A percentile compares a stretch with the other conserved stretches of the same genome.
These are phyloP conservation scores for Potorous gilbertii DNA, from an alignment of 2,797 vertebrate genomes.

Conservation along the genomic window DNA sequence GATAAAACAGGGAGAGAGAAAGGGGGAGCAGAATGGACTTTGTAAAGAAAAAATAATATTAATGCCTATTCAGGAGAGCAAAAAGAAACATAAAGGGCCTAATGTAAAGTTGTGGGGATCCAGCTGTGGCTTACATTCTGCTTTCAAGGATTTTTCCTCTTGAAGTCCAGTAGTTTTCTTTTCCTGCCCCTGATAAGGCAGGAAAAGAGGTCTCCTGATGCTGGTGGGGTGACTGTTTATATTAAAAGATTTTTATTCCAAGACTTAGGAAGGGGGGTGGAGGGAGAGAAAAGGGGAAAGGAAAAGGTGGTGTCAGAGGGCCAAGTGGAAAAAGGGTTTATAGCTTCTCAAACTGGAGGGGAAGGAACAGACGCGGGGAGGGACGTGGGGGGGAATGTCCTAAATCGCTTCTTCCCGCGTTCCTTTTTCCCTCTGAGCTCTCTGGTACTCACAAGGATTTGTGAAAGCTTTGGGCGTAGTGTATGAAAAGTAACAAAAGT, in stretches of 20 bases:
- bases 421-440: neutral
- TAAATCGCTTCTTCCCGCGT: neutral
- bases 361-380: neutral
- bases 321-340: neutral
- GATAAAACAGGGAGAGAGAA: neutral
- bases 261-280: neutral
- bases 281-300: neutral
- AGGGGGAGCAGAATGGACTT: neutral
- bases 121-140: conserved; percentile 43
- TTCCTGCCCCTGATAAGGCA: conserved; percentile 59
- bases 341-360: neutral
- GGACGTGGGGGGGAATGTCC: neutral
- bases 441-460: neutral
- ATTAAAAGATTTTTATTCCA: neutral
- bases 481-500: neutral
- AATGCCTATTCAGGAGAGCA: neutral
- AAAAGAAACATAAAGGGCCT: conserved; percentile 12
- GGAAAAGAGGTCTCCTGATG: conserved; percentile 62
- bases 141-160: conserved; percentile 67
- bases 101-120: conserved; percentile 15
- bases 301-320: neutral
- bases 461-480: neutral
- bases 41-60: conserved; percentile 16
- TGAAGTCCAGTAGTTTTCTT: conserved; percentile 57
- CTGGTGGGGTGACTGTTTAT: conserved; percentile 36